phyloP scores from a whole-genome alignment of 2,113 vertebrate species.

The Microcebus tavaratra region DNA sequence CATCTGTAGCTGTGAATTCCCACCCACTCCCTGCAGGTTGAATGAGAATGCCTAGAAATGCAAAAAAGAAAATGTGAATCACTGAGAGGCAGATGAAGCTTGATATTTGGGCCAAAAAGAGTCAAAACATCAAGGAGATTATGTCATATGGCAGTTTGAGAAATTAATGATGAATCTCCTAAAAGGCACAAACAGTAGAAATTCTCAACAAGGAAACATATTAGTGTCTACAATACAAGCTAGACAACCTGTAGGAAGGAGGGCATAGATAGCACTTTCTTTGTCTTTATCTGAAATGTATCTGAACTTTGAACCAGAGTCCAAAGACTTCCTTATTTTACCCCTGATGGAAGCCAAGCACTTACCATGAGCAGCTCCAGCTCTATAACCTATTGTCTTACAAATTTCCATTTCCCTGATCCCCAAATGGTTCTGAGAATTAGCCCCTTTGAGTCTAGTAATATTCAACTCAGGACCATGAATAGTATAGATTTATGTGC shows the following conservation, averaged over 20 bases:
- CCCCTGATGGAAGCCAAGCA: not conserved
- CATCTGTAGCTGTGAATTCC: not conserved
- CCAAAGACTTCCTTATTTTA: not conserved
- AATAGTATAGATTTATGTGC: not conserved
- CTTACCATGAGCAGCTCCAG: not conserved
- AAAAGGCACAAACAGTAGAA: not conserved
- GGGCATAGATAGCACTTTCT: not conserved
- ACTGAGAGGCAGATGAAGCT: not conserved
- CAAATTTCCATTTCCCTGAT: not conserved
- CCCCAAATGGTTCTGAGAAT: not conserved
- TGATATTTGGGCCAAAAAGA: not conserved
- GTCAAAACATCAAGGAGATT: constrained; percentile 7
- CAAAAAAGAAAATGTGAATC: not conserved
- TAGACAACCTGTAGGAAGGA: not conserved
- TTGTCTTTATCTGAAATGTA: not conserved
- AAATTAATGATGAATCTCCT: not conserved
- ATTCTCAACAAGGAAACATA: constrained; percentile 17
- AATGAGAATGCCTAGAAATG: not conserved
- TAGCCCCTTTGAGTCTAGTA: not conserved
- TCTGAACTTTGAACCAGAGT: not conserved
- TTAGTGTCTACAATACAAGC: not conserved
- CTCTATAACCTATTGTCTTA: not conserved
- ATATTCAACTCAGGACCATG: not conserved
- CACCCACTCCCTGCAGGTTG: not conserved
- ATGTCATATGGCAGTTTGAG: not conserved